Evolutionary conservation across 1,140 invertebrate genomes (phyloP).

Genomic region (Planococcus citri): DNA sequence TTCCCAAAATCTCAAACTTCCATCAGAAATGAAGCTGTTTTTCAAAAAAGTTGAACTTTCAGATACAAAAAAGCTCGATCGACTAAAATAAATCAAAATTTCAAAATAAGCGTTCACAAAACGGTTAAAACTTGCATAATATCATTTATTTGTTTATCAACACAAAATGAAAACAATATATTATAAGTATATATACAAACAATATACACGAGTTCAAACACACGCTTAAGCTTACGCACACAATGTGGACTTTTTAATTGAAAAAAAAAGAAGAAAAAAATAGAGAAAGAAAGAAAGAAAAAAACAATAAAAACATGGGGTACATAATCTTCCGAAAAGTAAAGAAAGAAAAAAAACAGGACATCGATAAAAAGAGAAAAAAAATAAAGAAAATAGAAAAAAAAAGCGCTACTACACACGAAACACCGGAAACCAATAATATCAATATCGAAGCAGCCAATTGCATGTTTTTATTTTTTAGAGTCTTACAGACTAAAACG

Average conservation of each 20-base stretch:
- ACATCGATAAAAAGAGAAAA: too few relatives aligned
- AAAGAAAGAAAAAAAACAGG: background rate
- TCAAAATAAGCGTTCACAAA: too few relatives aligned
- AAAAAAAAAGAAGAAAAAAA: background rate
- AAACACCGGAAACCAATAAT: background rate
- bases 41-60: too few relatives aligned
- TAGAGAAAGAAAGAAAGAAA: background rate
- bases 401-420: background rate
- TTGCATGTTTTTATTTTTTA: background rate
- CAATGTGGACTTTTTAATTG: background rate
- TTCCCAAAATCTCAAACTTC: too few relatives aligned
- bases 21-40: too few relatives aligned
- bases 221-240: conserved; percentile 10
- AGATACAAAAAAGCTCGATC: too few relatives aligned
- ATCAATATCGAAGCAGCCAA: background rate
- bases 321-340: background rate
- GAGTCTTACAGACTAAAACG: conserved; percentile 13
- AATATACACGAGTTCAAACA: conserved; percentile 10
- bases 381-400: background rate
- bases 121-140: conserved; percentile 9
- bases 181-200: background rate
- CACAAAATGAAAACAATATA: conserved; percentile 18
- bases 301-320: too few relatives aligned
- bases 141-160: conserved; percentile 17
- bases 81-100: too few relatives aligned